Evolutionary conservation across 2,888 invertebrate genomes (phyloP).

Genomic region (Chirona hameri): DNA sequence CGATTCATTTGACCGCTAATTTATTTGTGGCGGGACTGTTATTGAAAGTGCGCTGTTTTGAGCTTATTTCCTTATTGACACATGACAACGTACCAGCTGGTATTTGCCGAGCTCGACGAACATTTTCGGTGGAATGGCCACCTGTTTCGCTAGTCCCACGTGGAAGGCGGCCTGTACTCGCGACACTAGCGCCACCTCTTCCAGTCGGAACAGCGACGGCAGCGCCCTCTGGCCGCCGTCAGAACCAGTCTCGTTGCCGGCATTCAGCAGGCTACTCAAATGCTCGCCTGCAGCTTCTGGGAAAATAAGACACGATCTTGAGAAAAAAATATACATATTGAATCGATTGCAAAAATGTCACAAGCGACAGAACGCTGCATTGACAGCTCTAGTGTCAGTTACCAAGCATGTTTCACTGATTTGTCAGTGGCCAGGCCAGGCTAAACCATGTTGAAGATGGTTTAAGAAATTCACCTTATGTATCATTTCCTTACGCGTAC

Average conservation of each 20-base stretch:
- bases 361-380: too few relatives aligned
- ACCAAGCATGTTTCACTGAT: too few relatives aligned
- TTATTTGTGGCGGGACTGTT: too few relatives aligned
- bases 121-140: background rate
- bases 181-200: background rate
- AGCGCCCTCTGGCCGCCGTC: background rate
- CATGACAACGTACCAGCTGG: background rate
- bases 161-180: background rate
- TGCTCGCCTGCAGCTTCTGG: constrained; percentile 3
- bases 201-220: background rate
- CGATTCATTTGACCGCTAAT: too few relatives aligned
- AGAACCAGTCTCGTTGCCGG: background rate
- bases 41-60: too few relatives aligned
- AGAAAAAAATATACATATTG: too few relatives aligned
- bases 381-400: too few relatives aligned
- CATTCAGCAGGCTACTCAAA: background rate
- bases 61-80: background rate
- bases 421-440: too few relatives aligned
- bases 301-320: background rate
- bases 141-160: background rate
- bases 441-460: too few relatives aligned
- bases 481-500: too few relatives aligned
- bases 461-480: too few relatives aligned
- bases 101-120: background rate
- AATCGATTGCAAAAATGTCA: too few relatives aligned